Evolutionary conservation across 2,797 vertebrate species (phyloP), one percentile per base, ranked within the genome.

Genomic region (Crocidura indochinensis): DNA sequence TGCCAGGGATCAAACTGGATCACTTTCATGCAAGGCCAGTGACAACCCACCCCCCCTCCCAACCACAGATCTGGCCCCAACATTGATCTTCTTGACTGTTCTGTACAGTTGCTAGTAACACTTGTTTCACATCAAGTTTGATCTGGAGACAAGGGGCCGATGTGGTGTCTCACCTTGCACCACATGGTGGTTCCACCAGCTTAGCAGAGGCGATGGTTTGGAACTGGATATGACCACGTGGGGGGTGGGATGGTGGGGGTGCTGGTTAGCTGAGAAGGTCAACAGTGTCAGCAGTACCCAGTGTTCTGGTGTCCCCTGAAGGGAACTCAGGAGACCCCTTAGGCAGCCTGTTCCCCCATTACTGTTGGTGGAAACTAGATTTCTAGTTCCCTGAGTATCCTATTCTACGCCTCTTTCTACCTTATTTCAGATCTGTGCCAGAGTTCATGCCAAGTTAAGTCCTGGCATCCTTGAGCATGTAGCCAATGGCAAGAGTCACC

Each of bases 231-330:
- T 85, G 77, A 29, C 75, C 44, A 3, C 5, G 38, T 38, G 38
- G 2, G 38, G 38, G 38, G 38, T 38, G 38, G 38, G 38, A 38
- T 38, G 38, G 38, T 38, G 38, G 38, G 38, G 31, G 15, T 72
- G 56, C 67, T 75, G 11, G 53, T 6, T 19, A 38, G 38, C 38
- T 38, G 38, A 38, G 38, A 38, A 38, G 38, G 38, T 38, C 38
- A 38, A 53, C 51, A 65, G 20, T 87, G 72, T 22, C 73, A 11
- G 26, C 65, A 15, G 51, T 65, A 64, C 51, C 51, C 67, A 8
- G 17, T 62, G 19, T 69, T 71, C 93, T 94, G 91, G 71, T 78
- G 10, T 89, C 94, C 68, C 38, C 49, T 82, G 10, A 31, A 88
- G n/a, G 14, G 38, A 5, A 81, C 88, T 65, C 82, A 82, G 20